Evolutionary conservation across 1,140 invertebrate species (phyloP), one percentile per base, ranked within the genome.

Genomic region (Zaprionus inermis): DNA sequence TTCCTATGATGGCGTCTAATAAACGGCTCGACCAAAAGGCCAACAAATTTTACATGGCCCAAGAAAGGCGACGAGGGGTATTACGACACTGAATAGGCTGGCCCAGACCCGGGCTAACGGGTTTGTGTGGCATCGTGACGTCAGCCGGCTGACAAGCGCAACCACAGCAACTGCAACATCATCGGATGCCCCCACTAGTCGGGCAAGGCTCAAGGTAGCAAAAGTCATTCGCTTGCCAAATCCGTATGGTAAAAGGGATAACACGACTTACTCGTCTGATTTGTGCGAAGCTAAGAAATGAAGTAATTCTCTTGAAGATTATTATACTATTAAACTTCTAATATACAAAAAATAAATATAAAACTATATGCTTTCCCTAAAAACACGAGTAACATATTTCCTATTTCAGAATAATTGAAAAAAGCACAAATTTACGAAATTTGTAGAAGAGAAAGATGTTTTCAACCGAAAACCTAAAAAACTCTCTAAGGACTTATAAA

Each of bases 51-150:
- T 4, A 49, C 44, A 49, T 49, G 44, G 16, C n/a, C 6, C 18
- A 11, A 5, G 9, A 14, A 16, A 9, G 16, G 41, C 16, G 3
- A 16, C 5, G 44, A 6, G 7, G 14, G 2, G 9, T 20, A 1
- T 22, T 22, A 49, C 69, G 66, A 83, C 80, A 83, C 72, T 65
- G 49, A 83, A 83, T 81, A 65, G 80, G 80, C 80, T 44, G 80
- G 38, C 54, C 78, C 30, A 18, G 61, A 24, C 16, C 30, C 34
- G 10, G 30, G 11, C 51, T 55, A 30, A 16, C 44, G 55, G 24
- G 36, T 46, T 54, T 41, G 49, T 63, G 49, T 64, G 44, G 67
- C 69, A 64, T 24, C 46, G 30, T 72, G 61, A 72, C 61, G 69
- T 66, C 54, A 64, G 54, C 28, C 51, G 32, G 18, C 61, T 72